phyloP scores from a whole-genome alignment of 2,113 vertebrate species.

The Xiphophorus maculatus region DNA sequence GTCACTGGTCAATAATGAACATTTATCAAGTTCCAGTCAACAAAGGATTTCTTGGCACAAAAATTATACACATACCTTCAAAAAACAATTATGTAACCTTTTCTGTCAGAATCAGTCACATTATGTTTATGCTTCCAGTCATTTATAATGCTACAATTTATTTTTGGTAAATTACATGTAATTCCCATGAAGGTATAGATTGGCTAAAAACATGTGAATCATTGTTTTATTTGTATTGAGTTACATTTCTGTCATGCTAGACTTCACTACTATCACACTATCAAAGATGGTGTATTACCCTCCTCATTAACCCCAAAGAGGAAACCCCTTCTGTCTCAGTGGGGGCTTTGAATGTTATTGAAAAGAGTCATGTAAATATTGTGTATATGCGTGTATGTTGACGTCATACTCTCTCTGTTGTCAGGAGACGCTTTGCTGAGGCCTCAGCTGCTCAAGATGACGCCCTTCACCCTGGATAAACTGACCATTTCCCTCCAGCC shows the following conservation, averaged over 20 bases:
- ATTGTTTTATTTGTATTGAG: neutral
- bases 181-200: neutral
- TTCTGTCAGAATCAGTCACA: neutral
- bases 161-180: neutral
- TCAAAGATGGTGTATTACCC: slow-evolving; percentile 6
- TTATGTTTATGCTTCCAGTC: neutral
- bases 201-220: neutral
- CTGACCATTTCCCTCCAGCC: slow-evolving; percentile 85
- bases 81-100: neutral
- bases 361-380: slow-evolving; percentile 9
- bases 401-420: slow-evolving; percentile 15
- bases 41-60: neutral
- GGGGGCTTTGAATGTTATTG: neutral
- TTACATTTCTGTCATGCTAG: neutral
- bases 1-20: neutral
- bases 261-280: neutral
- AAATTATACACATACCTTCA: neutral
- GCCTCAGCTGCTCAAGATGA: slow-evolving; percentile 82
- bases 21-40: neutral
- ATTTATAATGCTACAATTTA: neutral
- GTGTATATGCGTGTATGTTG: neutral
- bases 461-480: slow-evolving; percentile 82
- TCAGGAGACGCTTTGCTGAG: slow-evolving; percentile 86
- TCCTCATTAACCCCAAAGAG: neutral
- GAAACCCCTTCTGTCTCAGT: neutral